Evolutionary conservation across 2,888 invertebrate genomes (phyloP), one percentile per base, ranked within the genome.

Genomic region (Andrena marginata): DNA sequence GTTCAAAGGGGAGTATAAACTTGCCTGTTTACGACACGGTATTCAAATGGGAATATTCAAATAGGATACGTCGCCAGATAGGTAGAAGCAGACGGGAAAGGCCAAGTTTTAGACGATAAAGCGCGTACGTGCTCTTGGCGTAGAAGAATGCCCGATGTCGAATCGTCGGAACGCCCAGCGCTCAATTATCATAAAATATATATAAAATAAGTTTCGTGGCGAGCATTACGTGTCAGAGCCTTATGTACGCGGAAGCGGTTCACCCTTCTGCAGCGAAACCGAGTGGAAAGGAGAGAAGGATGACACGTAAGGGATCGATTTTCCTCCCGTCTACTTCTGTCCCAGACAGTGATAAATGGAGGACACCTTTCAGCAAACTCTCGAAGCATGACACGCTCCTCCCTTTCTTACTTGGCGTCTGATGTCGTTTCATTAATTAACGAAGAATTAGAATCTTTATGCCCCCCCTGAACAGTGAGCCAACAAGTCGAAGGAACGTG

Each of bases 261-360:
- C 63, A 62, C 67, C 76, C 70, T 63, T 59, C 76, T 51, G 69
- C 68, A 67, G 65, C 70, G 83, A 82, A 86, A 79, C 76, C 70
- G 71, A 85, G 82, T 65, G 79, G 78, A 86, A 87, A 85, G 83
- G 83, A 85, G 85, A 85, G 76, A 84, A 83, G 88, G 88, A 90
- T 90, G 89, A 88, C 89, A 90, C 87, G 88, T 88, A 85, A 84
- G 90, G 88, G 89, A 93, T 93, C 92, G 93, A 93, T 93, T 93
- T 91, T 91, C 90, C 90, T 89, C 85, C 85, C 89, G 92, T 91
- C 92, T 92, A 92, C 91, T 91, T 91, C 91, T 94, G 93, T 91
- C 89, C 85, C 81, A 85, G 93, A 93, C 94, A 93, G 91, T 94
- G 94, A 93, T 92, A 92, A 93, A 94, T 93, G 92, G 89, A 86